Evolutionary conservation across 2,113 vertebrate species (phyloP), one percentile per base, ranked within the genome.

Genomic region (Propithecus coquereli): DNA sequence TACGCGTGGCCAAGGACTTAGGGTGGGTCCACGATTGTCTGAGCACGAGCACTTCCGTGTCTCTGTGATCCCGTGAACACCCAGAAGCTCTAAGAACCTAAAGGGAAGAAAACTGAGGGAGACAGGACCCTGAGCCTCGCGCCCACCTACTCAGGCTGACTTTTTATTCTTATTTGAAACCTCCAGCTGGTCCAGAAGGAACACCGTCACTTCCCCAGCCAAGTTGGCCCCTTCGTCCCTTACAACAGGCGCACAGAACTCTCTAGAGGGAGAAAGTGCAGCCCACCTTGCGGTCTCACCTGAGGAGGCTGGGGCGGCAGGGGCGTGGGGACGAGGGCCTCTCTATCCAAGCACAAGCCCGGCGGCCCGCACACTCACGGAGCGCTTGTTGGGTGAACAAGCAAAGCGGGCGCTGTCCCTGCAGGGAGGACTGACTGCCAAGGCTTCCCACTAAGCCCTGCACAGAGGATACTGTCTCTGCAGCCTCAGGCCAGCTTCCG

Each of bases 11-110:
- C 9, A 37, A 13, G 47, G 68, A 11, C 34, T 50, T 27, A 37
- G 81, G 54, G 77, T 22, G 7, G 27, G n/a, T 45, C 22, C 8
- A 1, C 13, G 47, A 68, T 8, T 1, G 23, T 59, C 57, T 81
- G 32, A 47, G 61, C 13, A 1, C 3, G 10, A 71, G 27, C 11
- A 23, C 34, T 14, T 18, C 43, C 54, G 3, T 0, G 0, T 30
- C 80, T 80, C 23, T 16, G 23, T n/a, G 63, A 50, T 9, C 79
- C 57, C 7, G 0, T 13, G 6, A 57, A 32, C 14, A 2, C 47
- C 47, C n/a, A 23, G 37, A 77, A 79, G 45, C 45, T 54, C 85
- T 47, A 34, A 59, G 76, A 79, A 25, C 47, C 52, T 1, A 14
- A 11, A 18, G 1, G 70, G 93, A 90, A 90, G 68, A 94, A 52